phyloP scores from a whole-genome alignment of 1,140 invertebrate genomes.

The Trichonephila clavata region DNA sequence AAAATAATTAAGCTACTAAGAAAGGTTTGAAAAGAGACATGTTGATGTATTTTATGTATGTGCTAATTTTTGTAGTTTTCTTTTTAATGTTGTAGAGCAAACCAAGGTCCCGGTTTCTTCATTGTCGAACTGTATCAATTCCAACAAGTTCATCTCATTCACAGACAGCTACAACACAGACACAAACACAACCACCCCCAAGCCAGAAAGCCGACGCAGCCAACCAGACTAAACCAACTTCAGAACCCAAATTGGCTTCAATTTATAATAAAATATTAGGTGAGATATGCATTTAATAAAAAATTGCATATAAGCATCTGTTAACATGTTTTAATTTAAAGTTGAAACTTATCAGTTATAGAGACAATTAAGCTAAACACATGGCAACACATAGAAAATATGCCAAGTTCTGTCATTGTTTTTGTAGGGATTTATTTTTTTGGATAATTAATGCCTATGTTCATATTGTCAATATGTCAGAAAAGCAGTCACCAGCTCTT shows the following conservation, averaged over 20 bases:
- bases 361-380: no score
- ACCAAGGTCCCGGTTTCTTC: constrained; percentile 81
- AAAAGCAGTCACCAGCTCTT: no score
- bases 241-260: constrained; percentile 64
- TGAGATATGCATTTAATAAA: constrained; percentile 9
- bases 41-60: no score
- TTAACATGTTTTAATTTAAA: background rate
- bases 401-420: no score
- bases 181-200: constrained; percentile 78
- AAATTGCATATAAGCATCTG: background rate
- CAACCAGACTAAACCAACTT: constrained; percentile 85
- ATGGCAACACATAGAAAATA: no score
- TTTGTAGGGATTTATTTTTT: no score
- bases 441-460: no score
- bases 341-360: no score
- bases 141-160: constrained; percentile 80
- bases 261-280: constrained; percentile 73
- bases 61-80: background rate
- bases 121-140: constrained; percentile 81
- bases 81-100: constrained; percentile 72
- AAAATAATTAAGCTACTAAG: no score
- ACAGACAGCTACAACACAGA: constrained; percentile 73
- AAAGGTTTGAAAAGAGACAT: no score
- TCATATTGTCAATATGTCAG: no score
- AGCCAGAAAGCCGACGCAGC: constrained; percentile 86